Base-by-base conservation (phyloP, 2,797 vertebrate genomes). In the Linurgus olivaceus region DNA sequence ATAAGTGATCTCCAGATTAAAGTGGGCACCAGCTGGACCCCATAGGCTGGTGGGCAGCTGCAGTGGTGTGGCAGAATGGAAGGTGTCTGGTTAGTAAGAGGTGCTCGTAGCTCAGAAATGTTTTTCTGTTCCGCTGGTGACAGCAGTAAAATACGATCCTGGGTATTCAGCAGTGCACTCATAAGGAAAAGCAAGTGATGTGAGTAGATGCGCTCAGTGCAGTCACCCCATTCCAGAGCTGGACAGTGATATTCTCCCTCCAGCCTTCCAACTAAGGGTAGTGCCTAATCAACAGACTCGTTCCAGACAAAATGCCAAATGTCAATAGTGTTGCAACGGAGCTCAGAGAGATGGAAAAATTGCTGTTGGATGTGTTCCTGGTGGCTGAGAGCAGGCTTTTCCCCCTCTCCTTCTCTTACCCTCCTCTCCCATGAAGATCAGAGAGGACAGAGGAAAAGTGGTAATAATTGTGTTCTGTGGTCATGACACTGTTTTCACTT, bases 261-360 rank as follows among this genome's bases (percentile, higher is more conserved):
- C 50, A 79, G 57, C 81, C 50, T 91, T 90, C 89, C 93, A 92
- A 2, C 63, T 86, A 44, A 77, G 94, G 75, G 16, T 38, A 85
- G 88, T n/a, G 78, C 37, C 94, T 92, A 75, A 91, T 95, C 94
- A 92, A 83, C 95, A 71, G 76, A 48, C 37, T 76, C 28, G 71
- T 92, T 92, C 93, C 93, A 94, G 88, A 93, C 88, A 87, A 93
- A 96, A 97, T 96, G 95, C 92, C 95, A 96, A 96, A 94, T 96
- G 95, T 95, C 94, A 92, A 83, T 90, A 76, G 52, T 57, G 86
- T 86, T 90, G 80, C 67, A 65, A 12, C 0, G 2, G 57, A 74
- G 90, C 86, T 93, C 61, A 52, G 78, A 66, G 91, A 44, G 68
- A 72, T 68, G 91, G 91, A 95, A 95, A 89, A 91, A 84, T 68